phyloP scores from a whole-genome alignment of 2,888 invertebrate species.

The Tipula unca region DNA sequence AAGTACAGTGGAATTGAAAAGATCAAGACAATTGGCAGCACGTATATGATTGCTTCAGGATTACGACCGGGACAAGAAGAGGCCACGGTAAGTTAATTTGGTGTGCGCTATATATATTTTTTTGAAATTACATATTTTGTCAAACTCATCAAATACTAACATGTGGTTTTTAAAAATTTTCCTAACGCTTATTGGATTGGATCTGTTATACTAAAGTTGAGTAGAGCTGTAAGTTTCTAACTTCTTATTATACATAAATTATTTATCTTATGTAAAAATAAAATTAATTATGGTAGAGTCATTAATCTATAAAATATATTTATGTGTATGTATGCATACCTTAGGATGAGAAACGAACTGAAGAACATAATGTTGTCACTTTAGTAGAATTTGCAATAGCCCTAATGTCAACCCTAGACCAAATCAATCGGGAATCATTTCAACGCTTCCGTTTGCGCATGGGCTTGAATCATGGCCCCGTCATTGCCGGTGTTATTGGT shows the following conservation, averaged over 20 bases:
- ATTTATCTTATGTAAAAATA: neutral
- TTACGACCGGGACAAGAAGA: conserved; percentile 81
- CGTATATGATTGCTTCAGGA: conserved; percentile 96
- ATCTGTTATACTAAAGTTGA: neutral
- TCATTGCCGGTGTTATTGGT: conserved; percentile 94
- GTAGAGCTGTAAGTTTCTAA: conserved; percentile 16
- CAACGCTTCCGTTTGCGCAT: conserved; percentile 92
- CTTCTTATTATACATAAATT: neutral
- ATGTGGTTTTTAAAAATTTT: neutral
- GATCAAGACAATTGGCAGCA: conserved; percentile 96
- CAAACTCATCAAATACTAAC: neutral
- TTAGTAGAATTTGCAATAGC: conserved; percentile 92
- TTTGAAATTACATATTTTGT: neutral
- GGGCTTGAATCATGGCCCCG: conserved; percentile 50
- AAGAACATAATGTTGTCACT: conserved; percentile 79
- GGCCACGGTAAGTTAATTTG: conserved; percentile 46
- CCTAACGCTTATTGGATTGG: conserved; percentile 16
- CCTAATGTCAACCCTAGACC: conserved; percentile 84
- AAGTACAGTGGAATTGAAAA: conserved; percentile 96
- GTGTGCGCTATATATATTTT: neutral
- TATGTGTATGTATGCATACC: neutral
- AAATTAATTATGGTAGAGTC: neutral
- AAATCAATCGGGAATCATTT: conserved; percentile 93
- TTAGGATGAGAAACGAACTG: conserved; percentile 65
- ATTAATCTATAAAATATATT: neutral